Evolutionary conservation across 2,113 vertebrate genomes (phyloP).

Genomic region (Chinchilla lanigera): DNA sequence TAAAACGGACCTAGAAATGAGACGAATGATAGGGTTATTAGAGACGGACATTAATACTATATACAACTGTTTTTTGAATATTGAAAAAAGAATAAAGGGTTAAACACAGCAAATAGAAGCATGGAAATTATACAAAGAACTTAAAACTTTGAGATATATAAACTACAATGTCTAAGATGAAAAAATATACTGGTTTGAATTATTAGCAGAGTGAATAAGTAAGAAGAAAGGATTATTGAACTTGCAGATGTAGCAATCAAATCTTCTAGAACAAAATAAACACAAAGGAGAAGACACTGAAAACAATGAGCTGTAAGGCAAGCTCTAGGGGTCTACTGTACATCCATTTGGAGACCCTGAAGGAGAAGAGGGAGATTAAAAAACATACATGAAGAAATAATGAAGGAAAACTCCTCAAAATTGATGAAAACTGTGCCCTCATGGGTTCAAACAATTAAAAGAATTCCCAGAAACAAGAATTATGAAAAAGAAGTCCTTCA

Average conservation of each 20-base stretch:
- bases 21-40: not conserved
- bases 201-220: not conserved
- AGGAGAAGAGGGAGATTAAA: no score
- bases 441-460: not conserved
- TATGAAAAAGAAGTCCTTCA: not conserved
- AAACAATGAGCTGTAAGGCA: not conserved
- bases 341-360: not conserved
- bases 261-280: not conserved
- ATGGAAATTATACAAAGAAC: not conserved
- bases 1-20: constrained; percentile 33
- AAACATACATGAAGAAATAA: not conserved
- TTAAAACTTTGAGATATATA: not conserved
- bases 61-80: not conserved
- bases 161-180: not conserved
- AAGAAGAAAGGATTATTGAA: constrained; percentile 3
- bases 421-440: not conserved
- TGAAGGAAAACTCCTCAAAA: not conserved
- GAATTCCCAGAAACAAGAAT: not conserved
- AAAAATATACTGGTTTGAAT: not conserved
- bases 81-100: not conserved
- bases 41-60: not conserved
- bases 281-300: not conserved
- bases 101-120: not conserved
- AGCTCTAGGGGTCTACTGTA: not conserved
- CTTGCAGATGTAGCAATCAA: not conserved